A percentile compares a stretch with the other conserved stretches of the same genome.
phyloP scores from a whole-genome alignment of 1,140 invertebrate genomes.

The Drosophila ogumai region DNA sequence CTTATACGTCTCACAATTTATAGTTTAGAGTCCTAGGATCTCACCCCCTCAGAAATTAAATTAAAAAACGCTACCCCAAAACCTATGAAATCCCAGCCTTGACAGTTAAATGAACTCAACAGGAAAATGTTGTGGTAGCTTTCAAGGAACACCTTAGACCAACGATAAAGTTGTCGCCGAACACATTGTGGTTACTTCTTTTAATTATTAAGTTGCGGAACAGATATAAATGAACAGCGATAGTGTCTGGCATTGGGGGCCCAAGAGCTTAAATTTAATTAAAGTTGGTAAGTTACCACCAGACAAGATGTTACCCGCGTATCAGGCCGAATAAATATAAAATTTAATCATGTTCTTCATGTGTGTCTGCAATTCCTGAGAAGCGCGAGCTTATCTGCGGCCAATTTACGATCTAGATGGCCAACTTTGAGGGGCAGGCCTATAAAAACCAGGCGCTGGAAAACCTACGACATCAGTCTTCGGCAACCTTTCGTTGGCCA shows the following conservation, averaged over 20 bases:
- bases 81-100: not conserved
- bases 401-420: conserved; percentile 40
- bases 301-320: conserved; percentile 18
- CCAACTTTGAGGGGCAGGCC: conserved; percentile 14
- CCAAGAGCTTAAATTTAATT: conserved; percentile 55
- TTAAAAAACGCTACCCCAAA: not conserved
- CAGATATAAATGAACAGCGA: conserved; percentile 29
- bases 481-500: conserved; percentile 34
- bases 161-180: conserved; percentile 12
- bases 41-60: not conserved
- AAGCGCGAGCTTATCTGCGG: conserved; percentile 35
- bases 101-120: conserved; percentile 1
- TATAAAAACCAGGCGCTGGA: conserved; percentile 37
- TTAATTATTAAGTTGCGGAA: conserved; percentile 41
- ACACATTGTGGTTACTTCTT: not conserved
- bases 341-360: conserved; percentile 53
- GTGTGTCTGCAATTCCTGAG: conserved; percentile 26
- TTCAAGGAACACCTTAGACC: conserved; percentile 11
- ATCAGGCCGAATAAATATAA: conserved; percentile 56
- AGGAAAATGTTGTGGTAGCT: conserved; percentile 8
- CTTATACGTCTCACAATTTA: not conserved
- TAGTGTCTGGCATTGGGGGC: conserved; percentile 5
- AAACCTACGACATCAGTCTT: conserved; percentile 42
- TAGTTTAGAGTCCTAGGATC: not conserved
- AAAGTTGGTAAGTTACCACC: conserved; percentile 53